Evolutionary conservation across 2,888 invertebrate species (phyloP).

Genomic region (Synergus gifuensis): DNA sequence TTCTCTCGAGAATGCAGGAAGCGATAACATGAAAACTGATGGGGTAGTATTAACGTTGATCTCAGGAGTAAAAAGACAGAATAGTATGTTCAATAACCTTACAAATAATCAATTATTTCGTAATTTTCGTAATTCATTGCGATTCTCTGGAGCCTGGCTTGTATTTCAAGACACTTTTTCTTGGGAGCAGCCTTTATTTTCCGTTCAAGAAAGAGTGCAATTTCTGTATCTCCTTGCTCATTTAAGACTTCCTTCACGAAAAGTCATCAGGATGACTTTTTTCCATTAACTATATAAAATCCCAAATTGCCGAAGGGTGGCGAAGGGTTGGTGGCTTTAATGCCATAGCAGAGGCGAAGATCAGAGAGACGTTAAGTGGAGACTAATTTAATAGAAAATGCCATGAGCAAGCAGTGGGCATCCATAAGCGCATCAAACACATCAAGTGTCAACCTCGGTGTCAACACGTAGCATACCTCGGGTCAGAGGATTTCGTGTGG

Average conservation of each 20-base stretch:
- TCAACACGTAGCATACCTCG: not conserved
- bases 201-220: no score
- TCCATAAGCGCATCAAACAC: not conserved
- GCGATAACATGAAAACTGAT: not conserved
- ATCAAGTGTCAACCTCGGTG: not conserved
- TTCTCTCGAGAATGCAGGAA: not conserved
- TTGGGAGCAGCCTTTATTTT: no score
- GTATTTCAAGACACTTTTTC: no score
- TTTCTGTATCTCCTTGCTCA: no score
- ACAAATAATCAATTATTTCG: no score
- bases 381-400: not conserved
- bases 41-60: not conserved
- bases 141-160: no score
- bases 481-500: constrained; percentile 18
- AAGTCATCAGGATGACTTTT: no score
- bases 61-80: not conserved
- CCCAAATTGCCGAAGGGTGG: not conserved
- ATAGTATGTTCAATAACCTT: no score
- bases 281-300: not conserved
- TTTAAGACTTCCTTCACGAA: no score
- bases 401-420: not conserved
- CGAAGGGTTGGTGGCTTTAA: not conserved
- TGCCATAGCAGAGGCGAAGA: not conserved
- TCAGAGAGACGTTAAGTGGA: not conserved
- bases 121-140: no score